phyloP scores from a whole-genome alignment of 2,797 vertebrate species.

The Amblyraja radiata region DNA sequence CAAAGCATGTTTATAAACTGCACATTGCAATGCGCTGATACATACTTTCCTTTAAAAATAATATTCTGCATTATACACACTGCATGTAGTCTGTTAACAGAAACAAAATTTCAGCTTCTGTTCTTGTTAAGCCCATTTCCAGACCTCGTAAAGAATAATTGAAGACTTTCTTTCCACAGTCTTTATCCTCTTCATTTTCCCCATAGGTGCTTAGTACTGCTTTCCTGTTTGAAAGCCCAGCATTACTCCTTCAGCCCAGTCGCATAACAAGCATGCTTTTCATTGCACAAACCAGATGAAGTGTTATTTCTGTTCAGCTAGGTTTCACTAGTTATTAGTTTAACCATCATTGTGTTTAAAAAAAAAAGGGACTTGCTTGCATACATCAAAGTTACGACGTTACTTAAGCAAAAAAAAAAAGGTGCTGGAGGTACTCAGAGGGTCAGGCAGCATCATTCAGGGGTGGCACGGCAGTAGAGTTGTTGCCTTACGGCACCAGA shows the following conservation, averaged over 20 bases:
- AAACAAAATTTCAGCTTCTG: constrained; percentile 2
- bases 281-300: neutral
- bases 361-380: neutral
- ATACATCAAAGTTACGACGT: neutral
- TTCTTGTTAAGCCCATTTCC: constrained; percentile 18
- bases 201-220: neutral
- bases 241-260: neutral
- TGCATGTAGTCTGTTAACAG: constrained; percentile 9
- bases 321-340: neutral
- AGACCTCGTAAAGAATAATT: constrained; percentile 29
- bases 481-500: too few relatives aligned
- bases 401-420: too few relatives aligned
- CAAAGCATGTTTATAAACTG: constrained; percentile 31
- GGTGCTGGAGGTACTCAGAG: too few relatives aligned
- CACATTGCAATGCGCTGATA: constrained; percentile 17
- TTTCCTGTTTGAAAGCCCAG: constrained; percentile 12
- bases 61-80: constrained; percentile 1
- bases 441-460: too few relatives aligned
- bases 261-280: neutral
- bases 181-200: constrained; percentile 19
- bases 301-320: constrained; percentile 16
- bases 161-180: constrained; percentile 18
- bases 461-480: too few relatives aligned
- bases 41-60: constrained; percentile 14
- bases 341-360: neutral